Evolutionary conservation across 2,797 vertebrate species (phyloP), one percentile per base, ranked within the genome.

Genomic region (Enteromius viviparus): DNA sequence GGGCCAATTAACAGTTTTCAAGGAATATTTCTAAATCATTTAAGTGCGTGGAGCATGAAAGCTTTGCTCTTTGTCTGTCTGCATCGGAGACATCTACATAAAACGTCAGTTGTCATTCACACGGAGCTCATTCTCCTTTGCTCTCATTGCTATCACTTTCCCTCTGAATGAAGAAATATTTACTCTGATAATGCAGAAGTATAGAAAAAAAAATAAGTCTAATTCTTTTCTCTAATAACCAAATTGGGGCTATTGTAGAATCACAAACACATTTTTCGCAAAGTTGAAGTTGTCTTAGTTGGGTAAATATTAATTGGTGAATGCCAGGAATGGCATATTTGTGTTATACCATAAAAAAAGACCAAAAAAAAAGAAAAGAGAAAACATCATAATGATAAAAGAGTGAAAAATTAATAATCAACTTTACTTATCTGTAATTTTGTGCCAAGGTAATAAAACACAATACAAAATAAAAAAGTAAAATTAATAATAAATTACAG

Each of bases 1-100:
- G 19, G 51, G 51, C 66, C 37, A 71, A 80, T 71, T 71, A 71
- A 80, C 7, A 17, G 4, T 29, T 80, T 80, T 81, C 21, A 12
- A 64, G 53, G n/a, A 81, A 64, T 6, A 32, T 49, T 64, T 81
- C 49, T 45, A 9, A 45, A 71, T 55, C 23, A n/a, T 80, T 71
- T 32, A 71, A 37, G 23, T 70, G 9, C 45, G 23, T 6, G 49
- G n/a, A 17, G 53, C 23, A 42, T 60, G 26, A 71, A 71, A 47
- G 78, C 26, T 32, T 23, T 80, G 37, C 51, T 76, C 34, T 53
- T 42, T 45, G n/a, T 21, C 42, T 62, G 23, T 62, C 17, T 29
- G 15, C 15, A 5, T 62, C 23, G 5, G 8, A 19, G 11, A 23
- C 78, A 8, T 5, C 15, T 34, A 68, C 8, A 34, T 51, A 40